A percentile compares a stretch with the other conserved stretches of the same genome.
Evolutionary conservation across 1,140 invertebrate genomes (phyloP).

Genomic region (Bombus breviceps): DNA sequence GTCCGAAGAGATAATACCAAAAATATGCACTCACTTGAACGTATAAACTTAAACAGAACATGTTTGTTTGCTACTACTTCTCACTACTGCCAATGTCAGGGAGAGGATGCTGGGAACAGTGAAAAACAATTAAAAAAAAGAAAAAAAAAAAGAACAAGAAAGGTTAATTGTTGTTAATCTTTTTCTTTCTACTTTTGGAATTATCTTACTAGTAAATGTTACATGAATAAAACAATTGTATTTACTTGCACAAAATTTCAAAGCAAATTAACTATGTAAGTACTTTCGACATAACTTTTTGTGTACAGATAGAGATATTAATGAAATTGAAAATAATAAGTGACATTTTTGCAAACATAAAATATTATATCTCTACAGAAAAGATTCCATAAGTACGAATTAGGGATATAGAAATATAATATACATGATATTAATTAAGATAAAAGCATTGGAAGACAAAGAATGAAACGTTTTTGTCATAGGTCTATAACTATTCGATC

Average conservation of each 20-base stretch:
- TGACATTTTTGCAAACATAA: slow-evolving; percentile 3
- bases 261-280: slow-evolving; percentile 11
- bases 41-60: slow-evolving; percentile 52
- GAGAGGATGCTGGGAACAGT: slow-evolving; percentile 61
- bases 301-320: background rate
- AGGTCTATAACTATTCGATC: background rate
- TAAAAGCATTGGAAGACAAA: slow-evolving; percentile 18
- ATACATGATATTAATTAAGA: background rate
- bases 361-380: background rate
- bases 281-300: slow-evolving; percentile 15
- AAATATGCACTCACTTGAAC: slow-evolving; percentile 55
- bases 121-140: slow-evolving; percentile 66
- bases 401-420: slow-evolving; percentile 15
- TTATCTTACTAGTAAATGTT: slow-evolving; percentile 40
- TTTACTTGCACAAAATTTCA: slow-evolving; percentile 28
- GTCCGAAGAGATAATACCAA: slow-evolving; percentile 46
- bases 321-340: slow-evolving; percentile 26
- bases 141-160: slow-evolving; percentile 58
- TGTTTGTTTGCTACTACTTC: slow-evolving; percentile 53
- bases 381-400: slow-evolving; percentile 5
- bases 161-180: slow-evolving; percentile 27
- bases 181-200: slow-evolving; percentile 42
- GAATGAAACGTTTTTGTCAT: background rate
- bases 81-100: slow-evolving; percentile 62
- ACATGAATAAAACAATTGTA: slow-evolving; percentile 27